Percentiles rank a stretch among this genome's conserved stretches.
Conservation (phyloP, 2,113 vertebrate genomes). For the Sakesphorus luctuosus region DNA sequence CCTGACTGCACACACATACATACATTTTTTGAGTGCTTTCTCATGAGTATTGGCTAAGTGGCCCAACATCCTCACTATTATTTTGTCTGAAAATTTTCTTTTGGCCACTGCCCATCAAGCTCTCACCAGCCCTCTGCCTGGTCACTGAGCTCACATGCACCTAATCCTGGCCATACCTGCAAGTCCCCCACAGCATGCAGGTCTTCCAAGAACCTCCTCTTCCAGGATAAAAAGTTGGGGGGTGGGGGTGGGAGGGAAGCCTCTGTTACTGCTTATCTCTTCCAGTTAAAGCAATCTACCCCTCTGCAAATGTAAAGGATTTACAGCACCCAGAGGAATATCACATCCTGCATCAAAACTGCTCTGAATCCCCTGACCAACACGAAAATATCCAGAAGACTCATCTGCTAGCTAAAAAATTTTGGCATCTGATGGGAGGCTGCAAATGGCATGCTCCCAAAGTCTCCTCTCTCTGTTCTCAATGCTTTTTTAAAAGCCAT, state of each 20-base stretch:
- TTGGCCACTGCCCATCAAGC: neutral
- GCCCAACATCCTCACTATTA: neutral
- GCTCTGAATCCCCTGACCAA: neutral
- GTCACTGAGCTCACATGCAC: neutral
- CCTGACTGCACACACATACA: too few relatives aligned
- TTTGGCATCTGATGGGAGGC: neutral
- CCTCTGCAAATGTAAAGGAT: neutral
- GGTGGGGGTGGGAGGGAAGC: neutral
- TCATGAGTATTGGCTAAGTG: neutral
- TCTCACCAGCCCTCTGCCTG: accelerated
- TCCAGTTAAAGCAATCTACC: neutral
- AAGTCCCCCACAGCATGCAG: neutral
- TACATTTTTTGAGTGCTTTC: neutral
- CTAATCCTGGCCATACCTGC: neutral
- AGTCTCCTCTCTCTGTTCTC: neutral
- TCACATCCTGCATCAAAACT: neutral
- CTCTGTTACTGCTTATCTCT: neutral
- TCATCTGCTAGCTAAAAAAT: neutral
- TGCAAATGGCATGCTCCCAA: neutral
- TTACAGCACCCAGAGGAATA: neutral
- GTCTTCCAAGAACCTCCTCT: neutral
- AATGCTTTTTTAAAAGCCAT: neutral
- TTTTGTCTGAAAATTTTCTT: accelerated
- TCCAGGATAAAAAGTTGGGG: accelerated
- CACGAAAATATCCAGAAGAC: neutral